These are phyloP conservation scores for Sycobia sp. DNA, from an alignment of 1,140 invertebrate species.

Conservation along the genomic window DNA sequence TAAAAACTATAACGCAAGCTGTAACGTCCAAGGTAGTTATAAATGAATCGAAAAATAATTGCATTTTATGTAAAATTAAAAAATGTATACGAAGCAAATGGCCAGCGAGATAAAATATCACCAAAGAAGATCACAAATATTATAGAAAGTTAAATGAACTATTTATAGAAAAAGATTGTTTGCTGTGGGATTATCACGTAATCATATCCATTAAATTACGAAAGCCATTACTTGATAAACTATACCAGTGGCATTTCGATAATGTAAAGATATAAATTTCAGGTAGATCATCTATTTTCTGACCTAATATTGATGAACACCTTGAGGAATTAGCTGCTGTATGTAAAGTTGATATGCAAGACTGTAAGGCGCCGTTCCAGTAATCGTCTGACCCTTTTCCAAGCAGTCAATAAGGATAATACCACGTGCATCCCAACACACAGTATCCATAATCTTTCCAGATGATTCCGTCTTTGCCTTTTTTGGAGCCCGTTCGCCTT, in stretches of 20 bases:
- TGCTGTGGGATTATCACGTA: conserved; percentile 42
- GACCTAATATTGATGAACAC: conserved; percentile 54
- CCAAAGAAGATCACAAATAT: neutral
- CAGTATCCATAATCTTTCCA: too few relatives aligned
- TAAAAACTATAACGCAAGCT: too few relatives aligned
- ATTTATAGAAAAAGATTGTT: conserved; percentile 29
- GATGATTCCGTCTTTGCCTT: too few relatives aligned
- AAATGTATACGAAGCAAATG: neutral
- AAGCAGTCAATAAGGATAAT: too few relatives aligned
- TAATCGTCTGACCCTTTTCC: too few relatives aligned
- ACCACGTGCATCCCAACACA: too few relatives aligned
- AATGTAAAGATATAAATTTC: conserved; percentile 55
- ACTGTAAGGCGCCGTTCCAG: conserved; percentile 39
- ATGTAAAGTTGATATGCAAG: conserved; percentile 41
- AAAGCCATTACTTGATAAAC: conserved; percentile 41
- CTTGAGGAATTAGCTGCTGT: conserved; percentile 43
- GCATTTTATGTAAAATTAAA: too few relatives aligned
- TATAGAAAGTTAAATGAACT: neutral
- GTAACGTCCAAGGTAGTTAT: too few relatives aligned
- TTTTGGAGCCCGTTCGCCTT: too few relatives aligned
- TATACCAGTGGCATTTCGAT: conserved; percentile 56
- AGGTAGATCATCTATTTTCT: conserved; percentile 55
- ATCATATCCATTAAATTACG: conserved; percentile 50
- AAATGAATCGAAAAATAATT: too few relatives aligned
- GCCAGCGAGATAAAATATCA: neutral